Base-by-base conservation (phyloP, 2,888 invertebrate genomes). In the Microctonus hyperodae region DNA sequence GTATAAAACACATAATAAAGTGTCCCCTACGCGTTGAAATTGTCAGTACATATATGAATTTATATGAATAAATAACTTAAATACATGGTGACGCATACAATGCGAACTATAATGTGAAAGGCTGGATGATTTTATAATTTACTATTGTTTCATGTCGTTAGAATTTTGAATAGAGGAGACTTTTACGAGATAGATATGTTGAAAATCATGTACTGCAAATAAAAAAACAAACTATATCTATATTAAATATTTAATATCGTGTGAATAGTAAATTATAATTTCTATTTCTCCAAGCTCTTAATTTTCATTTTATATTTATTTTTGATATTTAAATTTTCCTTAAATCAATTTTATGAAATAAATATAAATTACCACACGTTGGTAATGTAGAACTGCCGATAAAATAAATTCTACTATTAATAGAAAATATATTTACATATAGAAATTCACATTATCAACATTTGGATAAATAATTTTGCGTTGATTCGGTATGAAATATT, bases 51-150 rank as follows among this genome's bases (percentile, higher is more conserved):
- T 58, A 35, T 58, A 59, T 44, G 44, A n/a, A n/a, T 25, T 58
- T 40, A 28, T 13, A 28, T 16, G 28, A 44, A 40, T 25, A 59
- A 64, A 50, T 22, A 28, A 57, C 20, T 37, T 25, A 40, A 44
- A 63, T 40, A 37, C 56, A 66, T 28, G 35, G 35, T 48, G 56
- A 44, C 50, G 31, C 56, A 56, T 37, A 57, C n/a, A n/a, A n/a
- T n/a, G 22, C 56, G 23, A 10, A 25, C 28, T 48, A 9, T 56
- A 48, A 50, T 66, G 56, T 35, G 57, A 61, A 66, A 44, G 60
- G 40, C 53, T 44, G 37, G 22, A 53, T 53, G 65, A 65, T 44
- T 65, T 65, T 60, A 65, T 66, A 66, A 66, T 66, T 66, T 56
- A 56, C 33, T 37, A 66, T 66, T 66, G 65, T 66, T 61, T n/a